These are phyloP conservation scores for Vollenhovia emeryi DNA, from an alignment of 1,140 invertebrate genomes.

Conservation along the genomic window DNA sequence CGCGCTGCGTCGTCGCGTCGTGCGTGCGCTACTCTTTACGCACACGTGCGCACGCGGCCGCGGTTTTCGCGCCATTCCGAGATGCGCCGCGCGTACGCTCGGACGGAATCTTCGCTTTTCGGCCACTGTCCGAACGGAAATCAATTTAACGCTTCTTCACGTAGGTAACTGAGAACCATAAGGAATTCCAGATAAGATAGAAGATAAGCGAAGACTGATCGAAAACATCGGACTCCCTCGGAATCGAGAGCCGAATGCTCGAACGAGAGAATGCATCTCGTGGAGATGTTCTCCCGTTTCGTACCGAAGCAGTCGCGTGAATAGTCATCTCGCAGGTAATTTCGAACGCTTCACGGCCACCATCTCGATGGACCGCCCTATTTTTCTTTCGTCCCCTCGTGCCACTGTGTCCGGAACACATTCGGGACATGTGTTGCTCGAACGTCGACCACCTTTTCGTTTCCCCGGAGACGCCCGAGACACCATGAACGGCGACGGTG, in stretches of 20 bases:
- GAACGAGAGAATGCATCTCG: slow-evolving; percentile 3
- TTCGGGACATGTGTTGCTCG: slow-evolving; percentile 77
- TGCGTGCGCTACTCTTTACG: slow-evolving; percentile 29
- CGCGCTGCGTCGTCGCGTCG: neutral
- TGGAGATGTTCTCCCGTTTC: too few relatives aligned
- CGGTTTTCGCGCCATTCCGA: slow-evolving; percentile 63
- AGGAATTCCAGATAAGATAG: neutral
- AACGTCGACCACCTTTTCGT: slow-evolving; percentile 74
- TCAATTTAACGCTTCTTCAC: neutral
- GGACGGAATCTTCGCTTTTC: neutral
- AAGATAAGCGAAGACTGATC: neutral
- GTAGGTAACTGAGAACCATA: too few relatives aligned
- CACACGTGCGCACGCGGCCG: slow-evolving; percentile 46
- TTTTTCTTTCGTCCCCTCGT: slow-evolving; percentile 45
- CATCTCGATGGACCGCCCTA: neutral
- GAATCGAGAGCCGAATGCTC: neutral
- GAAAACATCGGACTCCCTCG: neutral
- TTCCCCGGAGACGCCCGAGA: slow-evolving; percentile 65
- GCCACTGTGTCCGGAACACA: slow-evolving; percentile 61
- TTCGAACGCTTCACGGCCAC: neutral
- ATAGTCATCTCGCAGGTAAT: slow-evolving; percentile 47
- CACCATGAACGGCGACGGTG: slow-evolving; percentile 58
- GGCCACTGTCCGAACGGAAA: neutral
- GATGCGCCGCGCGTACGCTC: neutral
- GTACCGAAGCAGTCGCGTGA: slow-evolving; percentile 24